Evolutionary conservation across 2,888 invertebrate genomes (phyloP).

Genomic region (Candidula unifasciata): DNA sequence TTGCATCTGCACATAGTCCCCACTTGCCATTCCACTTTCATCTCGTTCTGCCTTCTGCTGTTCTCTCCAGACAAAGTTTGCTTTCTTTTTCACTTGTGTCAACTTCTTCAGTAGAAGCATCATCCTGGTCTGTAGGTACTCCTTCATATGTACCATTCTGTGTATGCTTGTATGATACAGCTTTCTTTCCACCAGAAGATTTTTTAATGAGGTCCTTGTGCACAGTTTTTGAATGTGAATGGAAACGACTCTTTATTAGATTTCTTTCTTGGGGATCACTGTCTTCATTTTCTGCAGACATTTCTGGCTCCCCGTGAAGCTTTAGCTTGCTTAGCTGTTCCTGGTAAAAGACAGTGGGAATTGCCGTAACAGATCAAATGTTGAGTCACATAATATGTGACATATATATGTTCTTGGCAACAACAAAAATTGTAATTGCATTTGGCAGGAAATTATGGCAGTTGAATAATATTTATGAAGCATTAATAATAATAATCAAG

Average conservation of each 20-base stretch:
- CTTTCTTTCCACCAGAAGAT: slow-evolving; percentile 41
- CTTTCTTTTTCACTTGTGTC: slow-evolving; percentile 31
- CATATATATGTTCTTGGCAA: too few relatives aligned
- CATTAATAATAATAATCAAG: too few relatives aligned
- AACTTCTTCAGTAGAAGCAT: slow-evolving; percentile 48
- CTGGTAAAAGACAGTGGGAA: slow-evolving; percentile 31
- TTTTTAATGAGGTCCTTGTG: slow-evolving; percentile 59
- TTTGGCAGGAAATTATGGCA: too few relatives aligned
- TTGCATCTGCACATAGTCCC: slow-evolving; percentile 14
- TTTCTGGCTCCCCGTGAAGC: slow-evolving; percentile 44
- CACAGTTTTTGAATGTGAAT: slow-evolving; percentile 57
- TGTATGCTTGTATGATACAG: slow-evolving; percentile 43
- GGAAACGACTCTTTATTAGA: slow-evolving; percentile 57
- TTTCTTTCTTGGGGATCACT: slow-evolving; percentile 57
- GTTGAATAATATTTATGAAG: too few relatives aligned
- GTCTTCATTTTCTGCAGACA: slow-evolving; percentile 54
- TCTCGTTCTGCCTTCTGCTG: background rate
- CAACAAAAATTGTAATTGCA: too few relatives aligned
- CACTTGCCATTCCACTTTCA: too few relatives aligned
- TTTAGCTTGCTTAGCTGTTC: slow-evolving; percentile 55
- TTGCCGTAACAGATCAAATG: too few relatives aligned
- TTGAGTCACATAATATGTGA: too few relatives aligned
- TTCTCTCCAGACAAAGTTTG: slow-evolving; percentile 14
- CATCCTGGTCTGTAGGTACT: slow-evolving; percentile 51
- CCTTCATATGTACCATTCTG: slow-evolving; percentile 51